phyloP scores from a whole-genome alignment of 2,797 vertebrate species.

The Tapera naevia region DNA sequence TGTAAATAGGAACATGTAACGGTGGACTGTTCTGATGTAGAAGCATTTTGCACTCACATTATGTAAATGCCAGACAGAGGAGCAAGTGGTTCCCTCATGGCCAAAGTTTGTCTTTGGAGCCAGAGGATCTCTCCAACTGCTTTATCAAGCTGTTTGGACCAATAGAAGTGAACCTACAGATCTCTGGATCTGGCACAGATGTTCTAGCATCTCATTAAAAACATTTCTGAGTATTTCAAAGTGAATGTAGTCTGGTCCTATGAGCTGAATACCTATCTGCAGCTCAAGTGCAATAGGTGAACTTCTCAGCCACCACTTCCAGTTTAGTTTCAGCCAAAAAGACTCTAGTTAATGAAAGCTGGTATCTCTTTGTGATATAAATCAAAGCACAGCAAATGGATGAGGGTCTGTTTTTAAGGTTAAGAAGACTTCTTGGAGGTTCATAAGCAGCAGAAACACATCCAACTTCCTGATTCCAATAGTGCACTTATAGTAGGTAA shows the following conservation, averaged over 20 bases:
- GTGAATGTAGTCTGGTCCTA: not conserved
- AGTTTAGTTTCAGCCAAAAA: not conserved
- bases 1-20: not conserved
- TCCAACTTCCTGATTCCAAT: not conserved
- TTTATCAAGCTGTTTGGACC: not conserved
- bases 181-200: not conserved
- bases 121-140: not conserved
- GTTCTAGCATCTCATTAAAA: not conserved
- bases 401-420: not conserved
- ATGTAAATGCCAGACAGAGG: not conserved
- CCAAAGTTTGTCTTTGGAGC: not conserved
- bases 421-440: not conserved
- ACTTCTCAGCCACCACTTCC: not conserved
- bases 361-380: not conserved
- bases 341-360: not conserved
- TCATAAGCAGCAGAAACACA: not conserved
- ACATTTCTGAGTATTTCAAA: not conserved
- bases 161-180: not conserved
- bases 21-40: not conserved
- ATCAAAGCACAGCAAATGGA: not conserved
- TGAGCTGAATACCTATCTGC: not conserved
- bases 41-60: not conserved
- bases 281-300: not conserved
- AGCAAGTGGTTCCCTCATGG: rapidly evolving
- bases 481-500: not conserved